These are phyloP conservation scores for Gryon sp. DNA, from an alignment of 1,140 invertebrate species.

Conservation along the genomic window DNA sequence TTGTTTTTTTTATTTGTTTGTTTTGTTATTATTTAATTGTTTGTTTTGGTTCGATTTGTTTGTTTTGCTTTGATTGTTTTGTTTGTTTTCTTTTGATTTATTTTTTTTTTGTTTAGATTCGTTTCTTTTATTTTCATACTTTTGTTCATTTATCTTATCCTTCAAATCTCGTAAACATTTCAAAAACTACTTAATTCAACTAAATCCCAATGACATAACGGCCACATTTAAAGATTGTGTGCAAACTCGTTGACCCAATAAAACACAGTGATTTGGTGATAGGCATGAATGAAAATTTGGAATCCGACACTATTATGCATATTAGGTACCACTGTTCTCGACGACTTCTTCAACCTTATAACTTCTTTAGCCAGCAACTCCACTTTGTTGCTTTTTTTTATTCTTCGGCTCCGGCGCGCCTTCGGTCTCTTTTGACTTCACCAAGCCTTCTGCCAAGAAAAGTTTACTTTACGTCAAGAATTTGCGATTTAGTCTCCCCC, in stretches of 20 bases:
- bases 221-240: conserved; percentile 33
- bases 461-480: conserved; percentile 69
- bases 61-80: no score
- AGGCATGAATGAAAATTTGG: conserved; percentile 72
- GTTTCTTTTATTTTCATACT: no score
- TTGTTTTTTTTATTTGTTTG: no score
- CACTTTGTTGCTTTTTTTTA: no score
- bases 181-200: no score
- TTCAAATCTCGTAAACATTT: no score
- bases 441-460: conserved; percentile 55
- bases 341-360: conserved; percentile 64
- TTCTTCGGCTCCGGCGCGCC: conserved; percentile 18
- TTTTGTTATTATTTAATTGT: no score
- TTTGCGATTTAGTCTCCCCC: conserved; percentile 72
- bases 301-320: conserved; percentile 75
- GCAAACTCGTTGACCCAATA: conserved; percentile 44
- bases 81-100: no score
- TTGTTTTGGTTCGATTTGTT: no score
- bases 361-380: conserved; percentile 67
- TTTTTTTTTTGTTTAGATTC: no score
- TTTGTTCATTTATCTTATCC: no score
- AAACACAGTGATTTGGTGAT: conserved; percentile 58
- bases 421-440: conserved; percentile 33
- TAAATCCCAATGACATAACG: no score
- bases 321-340: conserved; percentile 66